These are phyloP conservation scores for Coelopa pilipes DNA, from an alignment of 2,888 invertebrate genomes.

Conservation along the genomic window DNA sequence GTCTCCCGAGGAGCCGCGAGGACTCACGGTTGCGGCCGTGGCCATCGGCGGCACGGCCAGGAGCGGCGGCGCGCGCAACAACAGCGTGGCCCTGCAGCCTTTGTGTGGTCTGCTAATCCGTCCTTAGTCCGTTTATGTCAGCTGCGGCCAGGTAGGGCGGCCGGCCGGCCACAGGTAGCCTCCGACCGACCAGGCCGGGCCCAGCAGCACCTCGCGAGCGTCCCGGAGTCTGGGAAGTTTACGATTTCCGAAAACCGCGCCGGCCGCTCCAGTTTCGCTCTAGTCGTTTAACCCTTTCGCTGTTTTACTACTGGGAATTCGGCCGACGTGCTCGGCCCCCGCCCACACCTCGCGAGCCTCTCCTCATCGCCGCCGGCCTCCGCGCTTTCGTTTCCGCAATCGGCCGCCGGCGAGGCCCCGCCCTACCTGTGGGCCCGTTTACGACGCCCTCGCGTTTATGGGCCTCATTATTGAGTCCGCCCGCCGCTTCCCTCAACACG, in stretches of 20 bases:
- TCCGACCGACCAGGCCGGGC: background rate
- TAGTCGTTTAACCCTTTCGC: constrained; percentile 11
- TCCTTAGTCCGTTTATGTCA: constrained; percentile 37
- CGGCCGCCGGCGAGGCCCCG: background rate
- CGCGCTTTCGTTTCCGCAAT: too few relatives aligned
- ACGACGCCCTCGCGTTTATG: background rate
- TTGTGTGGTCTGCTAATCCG: constrained; percentile 45
- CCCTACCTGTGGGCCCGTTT: background rate
- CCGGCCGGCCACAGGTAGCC: background rate
- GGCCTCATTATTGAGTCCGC: constrained; percentile 11
- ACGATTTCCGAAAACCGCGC: too few relatives aligned
- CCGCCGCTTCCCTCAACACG: constrained; percentile 1
- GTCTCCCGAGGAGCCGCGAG: constrained; percentile 5
- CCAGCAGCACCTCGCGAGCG: background rate
- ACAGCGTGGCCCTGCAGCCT: constrained; percentile 14
- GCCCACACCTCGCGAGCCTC: too few relatives aligned
- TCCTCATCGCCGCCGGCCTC: too few relatives aligned
- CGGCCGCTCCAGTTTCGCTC: background rate
- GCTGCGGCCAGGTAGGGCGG: constrained; percentile 32
- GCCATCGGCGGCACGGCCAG: background rate
- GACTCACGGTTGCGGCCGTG: too few relatives aligned
- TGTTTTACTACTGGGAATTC: background rate
- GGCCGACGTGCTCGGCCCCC: too few relatives aligned
- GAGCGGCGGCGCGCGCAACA: constrained; percentile 19
- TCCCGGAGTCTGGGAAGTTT: background rate